phyloP scores from a whole-genome alignment of 2,797 vertebrate genomes.

The Anguilla pacifica region DNA sequence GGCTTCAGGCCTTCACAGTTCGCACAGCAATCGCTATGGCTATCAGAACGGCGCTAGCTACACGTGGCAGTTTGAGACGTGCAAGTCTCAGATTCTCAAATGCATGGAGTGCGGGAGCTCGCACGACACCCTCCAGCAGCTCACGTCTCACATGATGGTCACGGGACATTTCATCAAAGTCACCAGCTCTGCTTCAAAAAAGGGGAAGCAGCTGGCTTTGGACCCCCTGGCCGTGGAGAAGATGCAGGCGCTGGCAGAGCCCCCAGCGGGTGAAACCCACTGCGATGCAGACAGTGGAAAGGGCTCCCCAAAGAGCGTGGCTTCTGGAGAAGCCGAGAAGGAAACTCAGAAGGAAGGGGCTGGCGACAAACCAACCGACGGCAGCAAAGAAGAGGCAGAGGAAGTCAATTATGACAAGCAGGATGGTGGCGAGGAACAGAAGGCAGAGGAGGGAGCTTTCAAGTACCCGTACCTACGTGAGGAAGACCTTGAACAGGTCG shows the following conservation, averaged over 20 bases:
- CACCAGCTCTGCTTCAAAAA: constrained; percentile 97
- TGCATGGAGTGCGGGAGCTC: constrained; percentile 99
- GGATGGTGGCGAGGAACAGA: constrained; percentile 79
- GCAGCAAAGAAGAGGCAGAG: constrained; percentile 75
- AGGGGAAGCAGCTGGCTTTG: constrained; percentile 94
- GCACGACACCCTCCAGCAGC: constrained; percentile 95
- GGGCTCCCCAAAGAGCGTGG: constrained; percentile 71
- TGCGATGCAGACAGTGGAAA: constrained; percentile 76
- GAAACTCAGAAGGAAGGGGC: constrained; percentile 79
- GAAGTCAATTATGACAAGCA: constrained; percentile 82
- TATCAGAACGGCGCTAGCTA: constrained; percentile 99
- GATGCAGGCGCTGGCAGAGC: constrained; percentile 89
- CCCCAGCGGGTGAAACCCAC: constrained; percentile 70
- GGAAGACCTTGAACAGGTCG: constrained; percentile 94
- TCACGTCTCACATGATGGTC: constrained; percentile 99
- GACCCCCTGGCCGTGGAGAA: constrained; percentile 96
- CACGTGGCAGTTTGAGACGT: constrained; percentile 99
- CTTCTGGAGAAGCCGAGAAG: constrained; percentile 71
- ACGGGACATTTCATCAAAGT: constrained; percentile 98
- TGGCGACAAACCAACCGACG: constrained; percentile 69
- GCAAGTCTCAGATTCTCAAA: constrained; percentile 98
- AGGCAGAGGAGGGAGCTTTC: constrained; percentile 80
- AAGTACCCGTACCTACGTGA: constrained; percentile 98
- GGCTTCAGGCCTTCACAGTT: constrained; percentile 72
- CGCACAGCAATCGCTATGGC: constrained; percentile 91